Conservation (phyloP, 2,888 invertebrate genomes). For the Plusia festucae region DNA sequence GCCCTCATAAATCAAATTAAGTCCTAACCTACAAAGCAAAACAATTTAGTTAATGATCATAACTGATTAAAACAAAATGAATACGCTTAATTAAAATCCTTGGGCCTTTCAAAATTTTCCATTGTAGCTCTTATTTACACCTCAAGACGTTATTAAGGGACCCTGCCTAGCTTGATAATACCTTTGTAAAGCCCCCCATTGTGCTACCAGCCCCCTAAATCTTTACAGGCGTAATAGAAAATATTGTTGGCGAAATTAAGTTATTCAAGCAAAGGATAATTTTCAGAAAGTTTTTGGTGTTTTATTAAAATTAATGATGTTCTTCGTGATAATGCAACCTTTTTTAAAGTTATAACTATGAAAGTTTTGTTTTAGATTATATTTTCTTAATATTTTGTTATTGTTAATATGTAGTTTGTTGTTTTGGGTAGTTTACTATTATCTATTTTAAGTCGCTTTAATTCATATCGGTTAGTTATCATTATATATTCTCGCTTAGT, state of each 20-base stretch:
- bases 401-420: too few relatives aligned
- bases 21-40: slow-evolving; percentile 31
- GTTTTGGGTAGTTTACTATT: too few relatives aligned
- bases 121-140: slow-evolving; percentile 64
- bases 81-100: slow-evolving; percentile 60
- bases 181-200: slow-evolving; percentile 54
- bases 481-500: too few relatives aligned
- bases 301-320: slow-evolving; percentile 53
- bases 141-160: slow-evolving; percentile 56
- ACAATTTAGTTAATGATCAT: slow-evolving; percentile 63
- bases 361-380: too few relatives aligned
- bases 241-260: slow-evolving; percentile 63
- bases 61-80: slow-evolving; percentile 63
- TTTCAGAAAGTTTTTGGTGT: slow-evolving; percentile 47
- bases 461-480: too few relatives aligned
- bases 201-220: slow-evolving; percentile 56
- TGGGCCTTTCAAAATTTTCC: slow-evolving; percentile 58
- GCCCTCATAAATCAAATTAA: slow-evolving; percentile 33
- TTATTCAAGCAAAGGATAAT: slow-evolving; percentile 52
- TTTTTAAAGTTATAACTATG: too few relatives aligned
- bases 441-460: too few relatives aligned
- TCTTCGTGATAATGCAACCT: slow-evolving; percentile 25
- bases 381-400: too few relatives aligned
- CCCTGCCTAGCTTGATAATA: slow-evolving; percentile 56
- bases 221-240: slow-evolving; percentile 62